phyloP scores from a whole-genome alignment of 2,113 vertebrate genomes.

The Ranitomeya variabilis region DNA sequence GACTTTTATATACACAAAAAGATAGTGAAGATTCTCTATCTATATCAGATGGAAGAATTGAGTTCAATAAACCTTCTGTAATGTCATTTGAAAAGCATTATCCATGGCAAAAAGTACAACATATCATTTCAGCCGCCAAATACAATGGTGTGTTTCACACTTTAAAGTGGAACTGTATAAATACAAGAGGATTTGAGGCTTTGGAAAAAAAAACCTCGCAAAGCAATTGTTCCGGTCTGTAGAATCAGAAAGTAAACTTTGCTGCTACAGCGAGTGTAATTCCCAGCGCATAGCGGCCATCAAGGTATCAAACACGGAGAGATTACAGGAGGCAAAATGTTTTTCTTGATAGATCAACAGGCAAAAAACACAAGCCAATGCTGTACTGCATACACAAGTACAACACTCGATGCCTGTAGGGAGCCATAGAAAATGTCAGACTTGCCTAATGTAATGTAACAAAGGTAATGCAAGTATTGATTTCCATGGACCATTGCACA shows the following conservation, averaged over 20 bases:
- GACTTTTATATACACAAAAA: neutral
- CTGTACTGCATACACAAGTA: conserved; percentile 39
- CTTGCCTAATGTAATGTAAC: conserved; percentile 44
- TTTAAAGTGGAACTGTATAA: conserved; percentile 30
- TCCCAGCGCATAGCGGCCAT: conserved; percentile 18
- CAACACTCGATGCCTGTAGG: conserved; percentile 15
- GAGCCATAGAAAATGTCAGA: conserved; percentile 48
- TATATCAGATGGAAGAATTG: neutral
- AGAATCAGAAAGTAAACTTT: conserved; percentile 29
- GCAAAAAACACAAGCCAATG: conserved; percentile 38
- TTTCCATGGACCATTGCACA: conserved; percentile 35
- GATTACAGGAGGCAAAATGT: conserved; percentile 26
- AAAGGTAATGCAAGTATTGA: conserved; percentile 48
- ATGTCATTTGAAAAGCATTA: conserved; percentile 17
- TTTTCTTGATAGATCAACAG: conserved; percentile 35
- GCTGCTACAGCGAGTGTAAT: neutral
- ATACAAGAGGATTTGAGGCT: conserved; percentile 26
- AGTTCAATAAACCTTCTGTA: neutral
- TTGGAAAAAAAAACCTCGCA: neutral
- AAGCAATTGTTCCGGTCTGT: conserved; percentile 4
- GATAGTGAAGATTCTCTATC: neutral
- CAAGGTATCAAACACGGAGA: conserved; percentile 24
- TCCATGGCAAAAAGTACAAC: conserved; percentile 18
- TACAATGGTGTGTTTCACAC: conserved; percentile 25
- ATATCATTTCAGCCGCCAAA: conserved; percentile 2